Base-by-base conservation (phyloP, 2,113 vertebrate species). In the Emydura subglobosa region DNA sequence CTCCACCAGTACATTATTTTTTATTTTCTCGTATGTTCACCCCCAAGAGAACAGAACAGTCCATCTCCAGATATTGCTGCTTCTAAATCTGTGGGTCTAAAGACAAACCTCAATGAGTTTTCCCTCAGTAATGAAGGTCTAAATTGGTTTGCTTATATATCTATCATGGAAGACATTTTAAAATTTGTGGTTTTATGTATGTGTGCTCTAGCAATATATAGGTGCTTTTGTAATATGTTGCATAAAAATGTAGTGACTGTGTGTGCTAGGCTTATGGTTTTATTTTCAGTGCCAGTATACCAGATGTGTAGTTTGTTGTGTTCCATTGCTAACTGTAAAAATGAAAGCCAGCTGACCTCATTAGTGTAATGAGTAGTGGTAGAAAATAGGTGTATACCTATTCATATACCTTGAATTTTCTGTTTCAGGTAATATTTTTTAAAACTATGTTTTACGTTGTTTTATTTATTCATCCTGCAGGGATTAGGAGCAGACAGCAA, bases 401-500 rank as follows among this genome's bases (percentile, higher is more conserved):
- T 39, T 39, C 39, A 39, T 39, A 39, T 39, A 39, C 39, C 42
- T 44, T 47, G 44, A 78, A 78, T 74, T 42, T 53, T 39, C 68
- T 87, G 10, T 79, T 42, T 78, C 42, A 47, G 42, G 6, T 44
- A 5, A 47, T 22, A 78, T 76, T 42, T 51, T 91, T 87, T 89
- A 27, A 89, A 81, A 0, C 9, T 47, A 47, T 96, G 42, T 81
- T 92, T 96, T 90, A 79, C 25, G 1, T 83, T 90, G 57, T 97
- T 95, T 92, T 95, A 31, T 92, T 92, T 96, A 51, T 93, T 95
- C 72, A 95, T 97, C 94, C 86, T 92, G 3, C 96, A 99, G 99
- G 99, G 99, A 93, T 98, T 99, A 84, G 99, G 99, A 95, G 98
- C 99, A 93, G 99, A 99, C 94, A 99, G 99, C 97, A 99, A 99